phyloP scores from a whole-genome alignment of 2,113 vertebrate species.

The Nansenia antarctica region DNA sequence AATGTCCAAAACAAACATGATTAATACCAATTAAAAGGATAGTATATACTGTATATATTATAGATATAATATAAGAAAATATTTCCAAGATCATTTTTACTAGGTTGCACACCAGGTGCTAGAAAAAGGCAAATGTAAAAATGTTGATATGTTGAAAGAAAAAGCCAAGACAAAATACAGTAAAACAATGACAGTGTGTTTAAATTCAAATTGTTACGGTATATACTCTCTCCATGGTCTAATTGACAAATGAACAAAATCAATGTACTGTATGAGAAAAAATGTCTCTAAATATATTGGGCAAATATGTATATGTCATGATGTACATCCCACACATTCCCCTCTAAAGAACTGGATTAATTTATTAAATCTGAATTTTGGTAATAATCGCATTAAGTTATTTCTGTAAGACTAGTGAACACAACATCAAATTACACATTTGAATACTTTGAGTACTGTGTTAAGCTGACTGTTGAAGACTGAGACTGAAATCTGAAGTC shows the following conservation, averaged over 20 bases:
- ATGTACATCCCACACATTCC: no score
- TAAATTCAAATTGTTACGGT: no score
- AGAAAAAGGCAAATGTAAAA: constrained; percentile 61
- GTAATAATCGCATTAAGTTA: no score
- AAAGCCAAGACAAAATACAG: constrained; percentile 46
- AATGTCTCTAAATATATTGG: background rate
- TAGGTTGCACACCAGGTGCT: constrained; percentile 80
- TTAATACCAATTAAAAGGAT: constrained; percentile 57
- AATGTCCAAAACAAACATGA: constrained; percentile 69
- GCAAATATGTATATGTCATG: no score
- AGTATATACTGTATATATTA: constrained; percentile 69
- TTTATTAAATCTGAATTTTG: no score
- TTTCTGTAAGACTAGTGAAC: background rate
- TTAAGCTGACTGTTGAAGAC: background rate
- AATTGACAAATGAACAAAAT: constrained; percentile 2
- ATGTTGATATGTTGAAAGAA: constrained; percentile 54
- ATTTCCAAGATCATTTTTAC: constrained; percentile 57
- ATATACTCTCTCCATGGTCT: constrained; percentile 50
- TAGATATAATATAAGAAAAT: constrained; percentile 67
- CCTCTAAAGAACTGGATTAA: no score
- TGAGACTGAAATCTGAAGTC: background rate
- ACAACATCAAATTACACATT: no score
- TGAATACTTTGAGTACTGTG: no score
- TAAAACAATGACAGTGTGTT: constrained; percentile 46
- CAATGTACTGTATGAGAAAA: background rate